These are phyloP conservation scores for Argentina silus DNA, from an alignment of 2,797 vertebrate genomes.

Conservation along the genomic window DNA sequence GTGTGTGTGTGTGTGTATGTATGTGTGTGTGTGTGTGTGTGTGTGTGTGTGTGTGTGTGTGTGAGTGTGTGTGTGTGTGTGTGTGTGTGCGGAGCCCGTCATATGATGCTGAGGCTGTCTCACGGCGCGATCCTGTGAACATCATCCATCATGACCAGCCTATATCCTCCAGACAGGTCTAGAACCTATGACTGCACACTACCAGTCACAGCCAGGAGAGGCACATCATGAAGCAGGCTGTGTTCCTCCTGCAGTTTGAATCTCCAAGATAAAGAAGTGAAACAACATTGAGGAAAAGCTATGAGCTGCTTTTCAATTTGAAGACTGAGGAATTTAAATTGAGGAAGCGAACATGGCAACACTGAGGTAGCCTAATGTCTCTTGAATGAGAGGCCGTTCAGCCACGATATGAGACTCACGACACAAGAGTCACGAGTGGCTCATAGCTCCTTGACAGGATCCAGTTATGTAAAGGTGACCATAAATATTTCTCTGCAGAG, in stretches of 20 bases:
- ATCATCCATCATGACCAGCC: constrained; percentile 41
- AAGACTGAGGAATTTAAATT: neutral
- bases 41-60: constrained; percentile 24
- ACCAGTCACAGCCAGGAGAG: neutral
- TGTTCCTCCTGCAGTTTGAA: constrained; percentile 21
- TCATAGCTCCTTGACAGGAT: neutral
- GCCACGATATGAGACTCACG: neutral
- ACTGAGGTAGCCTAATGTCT: neutral
- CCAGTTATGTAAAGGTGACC: constrained; percentile 44
- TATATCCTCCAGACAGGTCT: constrained; percentile 16
- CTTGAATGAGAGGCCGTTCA: no score
- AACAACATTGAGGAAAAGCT: constrained; percentile 28
- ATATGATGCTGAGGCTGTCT: constrained; percentile 56
- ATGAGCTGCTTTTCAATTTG: neutral
- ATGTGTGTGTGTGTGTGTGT: constrained; percentile 25
- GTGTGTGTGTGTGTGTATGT: constrained; percentile 13
- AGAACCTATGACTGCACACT: constrained; percentile 20
- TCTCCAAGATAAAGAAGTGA: constrained; percentile 40
- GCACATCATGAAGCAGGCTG: constrained; percentile 9
- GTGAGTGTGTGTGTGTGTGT: constrained; percentile 26
- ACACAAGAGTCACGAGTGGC: neutral
- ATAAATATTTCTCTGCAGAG: constrained; percentile 52
- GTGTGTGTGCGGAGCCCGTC: constrained; percentile 43
- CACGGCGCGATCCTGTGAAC: constrained; percentile 63
- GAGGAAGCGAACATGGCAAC: neutral